Percentiles rank a stretch among this genome's conserved stretches.
Conservation (phyloP, 2,888 invertebrate species). For the Subacronicta megacephala region DNA sequence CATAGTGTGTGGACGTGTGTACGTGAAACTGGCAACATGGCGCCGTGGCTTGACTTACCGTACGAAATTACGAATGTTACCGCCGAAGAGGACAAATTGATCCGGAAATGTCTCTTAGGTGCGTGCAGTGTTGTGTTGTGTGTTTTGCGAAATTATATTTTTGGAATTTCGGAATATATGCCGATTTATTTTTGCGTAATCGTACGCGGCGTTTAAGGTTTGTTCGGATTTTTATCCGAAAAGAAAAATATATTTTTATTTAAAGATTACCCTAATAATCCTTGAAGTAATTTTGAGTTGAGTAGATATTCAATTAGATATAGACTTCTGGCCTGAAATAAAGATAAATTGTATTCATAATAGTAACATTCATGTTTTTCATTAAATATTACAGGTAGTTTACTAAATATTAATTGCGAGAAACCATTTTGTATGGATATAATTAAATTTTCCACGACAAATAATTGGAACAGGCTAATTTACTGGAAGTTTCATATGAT, state of each 20-base stretch:
- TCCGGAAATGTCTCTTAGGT: conserved; percentile 82
- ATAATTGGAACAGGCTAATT: conserved; percentile 35
- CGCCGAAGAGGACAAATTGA: conserved; percentile 77
- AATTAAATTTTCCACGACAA: conserved; percentile 21
- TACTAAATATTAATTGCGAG: background rate
- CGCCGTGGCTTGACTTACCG: conserved; percentile 76
- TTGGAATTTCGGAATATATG: background rate
- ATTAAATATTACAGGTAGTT: background rate
- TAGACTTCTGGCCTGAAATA: too few species aligned
- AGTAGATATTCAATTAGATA: too few species aligned
- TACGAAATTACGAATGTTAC: conserved; percentile 76
- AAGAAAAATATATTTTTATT: conserved; percentile 1
- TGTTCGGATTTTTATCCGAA: conserved; percentile 10
- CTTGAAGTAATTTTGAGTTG: background rate
- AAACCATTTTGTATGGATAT: conserved; percentile 11
- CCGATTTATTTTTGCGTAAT: background rate
- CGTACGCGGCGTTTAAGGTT: conserved; percentile 8
- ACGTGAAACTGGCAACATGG: conserved; percentile 64
- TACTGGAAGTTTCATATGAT: conserved; percentile 10
- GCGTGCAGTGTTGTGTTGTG: conserved; percentile 63
- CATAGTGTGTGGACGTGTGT: conserved; percentile 55
- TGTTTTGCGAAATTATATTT: conserved; percentile 17
- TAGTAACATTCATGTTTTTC: too few species aligned
- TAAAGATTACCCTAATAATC: too few species aligned
- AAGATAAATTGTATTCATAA: too few species aligned